These are phyloP conservation scores for Heteronetta atricapilla DNA, from an alignment of 2,113 vertebrate genomes.

Conservation along the genomic window DNA sequence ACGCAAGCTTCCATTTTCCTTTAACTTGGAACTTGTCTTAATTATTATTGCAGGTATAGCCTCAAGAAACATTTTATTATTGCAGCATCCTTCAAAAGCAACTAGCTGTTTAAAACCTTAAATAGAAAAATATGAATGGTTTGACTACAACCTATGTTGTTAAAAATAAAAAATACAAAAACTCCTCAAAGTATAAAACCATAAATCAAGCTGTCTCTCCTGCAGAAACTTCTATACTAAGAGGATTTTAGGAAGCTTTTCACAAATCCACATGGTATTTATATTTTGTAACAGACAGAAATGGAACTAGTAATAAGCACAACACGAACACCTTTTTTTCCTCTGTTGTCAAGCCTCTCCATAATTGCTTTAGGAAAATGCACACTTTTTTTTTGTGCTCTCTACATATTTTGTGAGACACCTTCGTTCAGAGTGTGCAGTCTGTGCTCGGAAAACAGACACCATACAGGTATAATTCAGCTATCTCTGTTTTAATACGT, in stretches of 20 bases:
- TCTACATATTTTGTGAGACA: neutral
- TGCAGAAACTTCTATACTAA: neutral
- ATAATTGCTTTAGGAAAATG: neutral
- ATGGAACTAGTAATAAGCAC: neutral
- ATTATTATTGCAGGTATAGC: constrained; percentile 42
- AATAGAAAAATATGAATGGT: neutral
- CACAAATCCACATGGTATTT: neutral
- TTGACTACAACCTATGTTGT: neutral
- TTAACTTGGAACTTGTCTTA: constrained; percentile 35
- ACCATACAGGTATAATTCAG: neutral
- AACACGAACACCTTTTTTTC: neutral
- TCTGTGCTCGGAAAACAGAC: neutral
- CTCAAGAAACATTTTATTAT: neutral
- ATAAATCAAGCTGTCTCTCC: neutral
- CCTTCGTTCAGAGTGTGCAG: neutral
- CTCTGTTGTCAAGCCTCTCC: neutral
- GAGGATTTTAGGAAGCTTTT: neutral
- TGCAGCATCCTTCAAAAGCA: constrained; percentile 14
- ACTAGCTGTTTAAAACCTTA: constrained; percentile 36
- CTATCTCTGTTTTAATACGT: neutral
- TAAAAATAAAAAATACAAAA: neutral
- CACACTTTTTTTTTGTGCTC: neutral
- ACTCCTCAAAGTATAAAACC: neutral
- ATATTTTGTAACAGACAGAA: neutral
- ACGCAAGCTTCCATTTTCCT: neutral